phyloP scores from a whole-genome alignment of 1,140 invertebrate species.

The Calliopsis andreniformis region DNA sequence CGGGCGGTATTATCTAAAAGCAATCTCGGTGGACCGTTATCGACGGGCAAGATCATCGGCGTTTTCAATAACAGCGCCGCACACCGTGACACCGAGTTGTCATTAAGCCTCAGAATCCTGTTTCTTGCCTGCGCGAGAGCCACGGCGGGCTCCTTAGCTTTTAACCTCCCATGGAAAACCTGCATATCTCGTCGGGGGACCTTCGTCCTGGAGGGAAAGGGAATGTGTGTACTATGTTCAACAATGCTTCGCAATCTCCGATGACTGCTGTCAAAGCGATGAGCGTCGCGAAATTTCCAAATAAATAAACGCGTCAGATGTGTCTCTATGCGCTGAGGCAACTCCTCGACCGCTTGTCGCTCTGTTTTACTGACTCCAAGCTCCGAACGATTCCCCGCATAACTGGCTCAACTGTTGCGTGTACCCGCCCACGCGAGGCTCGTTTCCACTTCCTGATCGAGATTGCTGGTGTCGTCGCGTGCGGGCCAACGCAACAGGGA shows the following conservation, averaged over 20 bases:
- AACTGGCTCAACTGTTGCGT: conserved; percentile 49
- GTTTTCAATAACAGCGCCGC: conserved; percentile 40
- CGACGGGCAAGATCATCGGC: conserved; percentile 5
- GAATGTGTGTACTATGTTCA: no score
- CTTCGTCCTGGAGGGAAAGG: no score
- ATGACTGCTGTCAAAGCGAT: no score
- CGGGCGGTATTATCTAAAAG: conserved; percentile 11
- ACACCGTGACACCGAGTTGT: conserved; percentile 24
- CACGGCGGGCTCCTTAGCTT: not conserved
- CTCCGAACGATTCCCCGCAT: conserved; percentile 34
- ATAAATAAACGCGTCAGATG: no score
- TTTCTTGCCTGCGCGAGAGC: no score
- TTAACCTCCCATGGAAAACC: not conserved
- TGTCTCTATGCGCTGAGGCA: not conserved
- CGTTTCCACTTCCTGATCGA: conserved; percentile 49
- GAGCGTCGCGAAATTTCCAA: no score
- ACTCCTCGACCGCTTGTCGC: conserved; percentile 14
- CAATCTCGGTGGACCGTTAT: conserved; percentile 28
- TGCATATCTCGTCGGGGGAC: no score
- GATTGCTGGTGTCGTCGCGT: conserved; percentile 40
- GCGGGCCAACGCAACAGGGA: conserved; percentile 40
- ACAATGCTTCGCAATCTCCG: no score
- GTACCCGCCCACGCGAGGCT: conserved; percentile 38
- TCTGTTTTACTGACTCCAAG: conserved; percentile 19
- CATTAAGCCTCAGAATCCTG: conserved; percentile 26